Conservation (phyloP, 2,797 vertebrate species). For the Malacoraja senta region DNA sequence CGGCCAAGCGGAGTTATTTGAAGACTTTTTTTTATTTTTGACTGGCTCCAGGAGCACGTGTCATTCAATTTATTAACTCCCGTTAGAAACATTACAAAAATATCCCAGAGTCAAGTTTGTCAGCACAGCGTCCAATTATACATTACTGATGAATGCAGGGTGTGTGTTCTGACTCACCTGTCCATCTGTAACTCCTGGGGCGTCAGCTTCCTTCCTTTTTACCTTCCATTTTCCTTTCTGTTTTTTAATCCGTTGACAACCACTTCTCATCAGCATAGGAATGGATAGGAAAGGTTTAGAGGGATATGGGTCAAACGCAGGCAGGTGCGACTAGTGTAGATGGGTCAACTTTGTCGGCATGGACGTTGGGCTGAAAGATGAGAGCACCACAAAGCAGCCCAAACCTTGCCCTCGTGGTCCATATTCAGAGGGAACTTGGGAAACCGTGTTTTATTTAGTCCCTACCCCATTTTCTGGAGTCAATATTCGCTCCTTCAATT, state of each 20-base stretch:
- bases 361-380: too few species aligned
- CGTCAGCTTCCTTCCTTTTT: not conserved
- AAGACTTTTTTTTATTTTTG: slow-evolving; percentile 29
- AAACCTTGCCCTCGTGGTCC: not conserved
- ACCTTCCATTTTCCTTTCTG: not conserved
- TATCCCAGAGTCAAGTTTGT: slow-evolving; percentile 10
- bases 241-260: not conserved
- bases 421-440: not conserved
- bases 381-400: not conserved
- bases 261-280: not conserved
- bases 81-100: slow-evolving; percentile 20
- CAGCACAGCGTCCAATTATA: not conserved
- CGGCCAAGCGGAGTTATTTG: slow-evolving; percentile 27
- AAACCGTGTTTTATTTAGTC: not conserved
- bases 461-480: not conserved
- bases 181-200: not conserved
- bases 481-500: not conserved
- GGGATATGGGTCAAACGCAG: too few species aligned
- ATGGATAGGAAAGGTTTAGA: too few species aligned
- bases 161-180: slow-evolving; percentile 7
- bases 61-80: slow-evolving; percentile 6
- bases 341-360: too few species aligned
- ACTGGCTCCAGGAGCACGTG: not conserved
- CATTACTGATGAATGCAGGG: not conserved
- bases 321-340: too few species aligned